phyloP scores from a whole-genome alignment of 2,113 vertebrate genomes.

The Rhynchomys soricoides region DNA sequence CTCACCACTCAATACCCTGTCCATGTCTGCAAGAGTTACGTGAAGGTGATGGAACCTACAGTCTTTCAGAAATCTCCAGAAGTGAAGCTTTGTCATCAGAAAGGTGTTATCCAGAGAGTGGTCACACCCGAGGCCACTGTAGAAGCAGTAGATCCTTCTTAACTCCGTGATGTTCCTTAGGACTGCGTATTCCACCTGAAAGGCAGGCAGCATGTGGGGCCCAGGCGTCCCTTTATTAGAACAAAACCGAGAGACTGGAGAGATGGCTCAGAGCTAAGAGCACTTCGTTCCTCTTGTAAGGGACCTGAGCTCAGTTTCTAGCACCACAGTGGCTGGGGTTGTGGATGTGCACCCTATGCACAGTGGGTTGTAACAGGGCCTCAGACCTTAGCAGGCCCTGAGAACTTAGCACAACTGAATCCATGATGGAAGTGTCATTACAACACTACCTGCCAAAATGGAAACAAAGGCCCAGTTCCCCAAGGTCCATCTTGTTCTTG shows the following conservation, averaged over 20 bases:
- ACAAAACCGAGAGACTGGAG: background rate
- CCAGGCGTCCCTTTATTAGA: conserved; percentile 12
- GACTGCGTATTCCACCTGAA: conserved; percentile 90
- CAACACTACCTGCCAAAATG: background rate
- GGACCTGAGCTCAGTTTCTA: background rate
- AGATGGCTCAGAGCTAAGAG: background rate
- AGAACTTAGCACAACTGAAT: background rate
- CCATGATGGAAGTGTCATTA: background rate
- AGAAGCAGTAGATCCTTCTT: conserved; percentile 90
- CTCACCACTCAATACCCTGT: conserved; percentile 87
- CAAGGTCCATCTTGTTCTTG: background rate
- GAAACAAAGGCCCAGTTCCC: background rate
- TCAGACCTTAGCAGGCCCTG: background rate
- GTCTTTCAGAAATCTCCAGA: conserved; percentile 95
- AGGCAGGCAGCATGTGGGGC: background rate
- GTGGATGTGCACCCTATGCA: too few relatives aligned
- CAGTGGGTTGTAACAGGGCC: background rate
- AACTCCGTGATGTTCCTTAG: conserved; percentile 87
- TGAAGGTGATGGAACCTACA: conserved; percentile 88
- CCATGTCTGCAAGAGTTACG: conserved; percentile 88
- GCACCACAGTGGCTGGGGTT: background rate
- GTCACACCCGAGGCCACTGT: conserved; percentile 89
- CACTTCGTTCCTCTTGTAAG: background rate
- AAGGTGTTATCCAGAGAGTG: conserved; percentile 86
- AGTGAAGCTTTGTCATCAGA: conserved; percentile 90